Evolutionary conservation across 1,140 invertebrate genomes (phyloP), one percentile per base, ranked within the genome.

Genomic region (Orussus abietinus): DNA sequence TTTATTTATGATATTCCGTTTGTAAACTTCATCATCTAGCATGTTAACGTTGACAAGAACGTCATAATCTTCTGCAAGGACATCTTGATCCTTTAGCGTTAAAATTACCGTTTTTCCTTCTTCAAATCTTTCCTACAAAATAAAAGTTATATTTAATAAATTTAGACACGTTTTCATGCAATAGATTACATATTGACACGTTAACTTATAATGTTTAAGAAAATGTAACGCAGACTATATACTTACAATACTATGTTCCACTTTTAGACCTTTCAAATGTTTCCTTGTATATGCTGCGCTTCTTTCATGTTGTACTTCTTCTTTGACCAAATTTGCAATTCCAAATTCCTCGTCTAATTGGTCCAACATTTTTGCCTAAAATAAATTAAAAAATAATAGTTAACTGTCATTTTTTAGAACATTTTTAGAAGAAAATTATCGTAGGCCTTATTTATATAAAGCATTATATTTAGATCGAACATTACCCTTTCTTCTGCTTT

Each of bases 331-430:
- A 48, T 85, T 84, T 5, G 82, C 80, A 40, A 96, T 83, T 20
- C 93, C 94, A 81, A 98, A 96, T 60, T 92, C 92, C 62, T 83
- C 86, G 76, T 98, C 96, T 72, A 98, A 80, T 69, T 97, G 92
- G 68, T 96, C 92, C 48, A 97, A 68, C 74, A 90, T 80, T 72
- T 93, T 93, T 25, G 91, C 92, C 86, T 90, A 60, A 11, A 54
- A 66, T 49, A 38, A 41, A 42, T 11, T 42, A 48, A 41, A 48
- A 50, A 25, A 32, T 12, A 39, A 26, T 26, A 26, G n/a, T n/a
- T n/a, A n/a, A n/a, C n/a, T n/a, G n/a, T n/a, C n/a, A n/a, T n/a
- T n/a, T n/a, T n/a, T n/a, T n/a, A n/a, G n/a, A n/a, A n/a, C n/a
- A n/a, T n/a, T n/a, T n/a, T n/a, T n/a, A n/a, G n/a, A n/a, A n/a